Evolutionary conservation across 2,888 invertebrate species (phyloP).

Genomic region (Metallyticus violacea): DNA sequence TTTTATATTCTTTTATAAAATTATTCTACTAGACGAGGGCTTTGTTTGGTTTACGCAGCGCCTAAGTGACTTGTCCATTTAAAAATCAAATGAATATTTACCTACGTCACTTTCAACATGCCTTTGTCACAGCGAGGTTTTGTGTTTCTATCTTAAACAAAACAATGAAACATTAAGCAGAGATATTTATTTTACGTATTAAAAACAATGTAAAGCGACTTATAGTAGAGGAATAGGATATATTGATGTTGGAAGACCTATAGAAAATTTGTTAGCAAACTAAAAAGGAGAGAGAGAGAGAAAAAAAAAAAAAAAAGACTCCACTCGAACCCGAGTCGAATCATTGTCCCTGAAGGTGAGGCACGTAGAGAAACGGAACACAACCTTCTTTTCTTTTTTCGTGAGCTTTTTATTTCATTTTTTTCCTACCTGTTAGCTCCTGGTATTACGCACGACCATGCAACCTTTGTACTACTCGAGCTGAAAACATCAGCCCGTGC

Average conservation of each 20-base stretch:
- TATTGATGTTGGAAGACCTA: constrained; percentile 5
- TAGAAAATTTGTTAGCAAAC: constrained; percentile 21
- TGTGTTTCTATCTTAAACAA: no score
- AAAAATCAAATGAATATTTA: no score
- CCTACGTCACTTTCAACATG: no score
- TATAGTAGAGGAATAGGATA: not conserved
- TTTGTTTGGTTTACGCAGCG: no score
- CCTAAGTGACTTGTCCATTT: no score
- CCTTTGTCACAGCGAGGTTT: no score
- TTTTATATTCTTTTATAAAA: no score
- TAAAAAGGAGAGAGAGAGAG: not conserved
- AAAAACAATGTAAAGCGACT: no score
- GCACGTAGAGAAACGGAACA: constrained; percentile 32
- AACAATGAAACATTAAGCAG: no score
- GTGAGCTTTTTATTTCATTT: constrained; percentile 23
- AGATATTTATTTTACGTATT: no score
- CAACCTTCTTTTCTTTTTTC: constrained; percentile 27
- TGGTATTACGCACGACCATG: constrained; percentile 30
- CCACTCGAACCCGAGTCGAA: constrained; percentile 16
- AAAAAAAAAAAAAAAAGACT: not conserved
- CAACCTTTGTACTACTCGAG: constrained; percentile 23
- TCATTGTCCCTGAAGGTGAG: constrained; percentile 30
- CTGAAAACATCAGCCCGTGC: constrained; percentile 20
- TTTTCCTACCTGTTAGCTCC: constrained; percentile 30
- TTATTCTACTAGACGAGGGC: no score